Conservation (phyloP, 1,140 invertebrate species). For the Calliphora vicina region DNA sequence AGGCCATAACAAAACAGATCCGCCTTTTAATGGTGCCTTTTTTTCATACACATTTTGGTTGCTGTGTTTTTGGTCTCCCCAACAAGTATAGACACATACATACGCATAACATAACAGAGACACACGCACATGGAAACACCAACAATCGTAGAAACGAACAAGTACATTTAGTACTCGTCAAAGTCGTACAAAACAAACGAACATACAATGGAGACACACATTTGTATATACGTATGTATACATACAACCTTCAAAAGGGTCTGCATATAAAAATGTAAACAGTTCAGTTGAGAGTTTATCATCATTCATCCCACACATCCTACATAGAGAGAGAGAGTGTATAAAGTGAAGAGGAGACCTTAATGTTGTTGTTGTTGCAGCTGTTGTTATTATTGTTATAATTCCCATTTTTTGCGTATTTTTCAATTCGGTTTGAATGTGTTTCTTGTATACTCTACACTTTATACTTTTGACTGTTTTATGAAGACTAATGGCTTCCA, state of each 20-base stretch:
- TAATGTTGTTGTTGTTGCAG: neutral
- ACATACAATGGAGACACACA: too few species aligned
- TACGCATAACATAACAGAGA: too few species aligned
- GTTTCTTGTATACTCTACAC: neutral
- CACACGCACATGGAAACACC: neutral
- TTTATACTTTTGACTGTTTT: conserved; percentile 10
- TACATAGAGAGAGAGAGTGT: too few species aligned
- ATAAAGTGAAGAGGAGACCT: neutral
- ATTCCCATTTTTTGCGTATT: neutral
- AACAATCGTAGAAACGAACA: neutral
- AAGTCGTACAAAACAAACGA: too few species aligned
- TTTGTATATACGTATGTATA: too few species aligned
- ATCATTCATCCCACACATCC: neutral
- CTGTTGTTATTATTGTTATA: neutral
- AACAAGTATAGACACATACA: neutral
- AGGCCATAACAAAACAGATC: conserved; percentile 27
- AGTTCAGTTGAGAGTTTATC: neutral
- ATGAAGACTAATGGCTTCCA: conserved; percentile 33
- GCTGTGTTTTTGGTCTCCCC: neutral
- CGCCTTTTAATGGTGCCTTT: conserved; percentile 23
- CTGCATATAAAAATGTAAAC: neutral
- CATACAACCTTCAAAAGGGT: neutral
- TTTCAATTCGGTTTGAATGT: neutral
- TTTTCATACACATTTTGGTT: neutral
- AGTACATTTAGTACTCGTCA: too few species aligned